Percentiles rank a stretch among this genome's conserved stretches.
Evolutionary conservation across 2,888 invertebrate genomes (phyloP).

Genomic region (Heliconius ethilla): DNA sequence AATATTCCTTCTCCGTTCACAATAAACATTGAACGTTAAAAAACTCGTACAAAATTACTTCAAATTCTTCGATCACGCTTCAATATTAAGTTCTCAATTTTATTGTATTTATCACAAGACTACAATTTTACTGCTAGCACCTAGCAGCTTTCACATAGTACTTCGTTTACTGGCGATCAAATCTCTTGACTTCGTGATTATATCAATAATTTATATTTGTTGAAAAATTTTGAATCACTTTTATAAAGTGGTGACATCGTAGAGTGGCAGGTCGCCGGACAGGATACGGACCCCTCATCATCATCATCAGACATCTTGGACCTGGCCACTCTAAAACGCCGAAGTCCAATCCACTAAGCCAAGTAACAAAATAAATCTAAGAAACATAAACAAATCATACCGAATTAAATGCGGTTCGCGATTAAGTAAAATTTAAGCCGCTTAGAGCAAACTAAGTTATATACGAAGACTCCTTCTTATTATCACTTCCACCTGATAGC

Average conservation of each 20-base stretch:
- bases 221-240: constrained; percentile 51
- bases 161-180: constrained; percentile 61
- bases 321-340: constrained; percentile 34
- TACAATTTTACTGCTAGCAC: constrained; percentile 78
- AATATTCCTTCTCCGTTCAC: constrained; percentile 33
- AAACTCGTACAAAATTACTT: constrained; percentile 73
- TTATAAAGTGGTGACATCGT: constrained; percentile 56
- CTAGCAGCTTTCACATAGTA: constrained; percentile 75
- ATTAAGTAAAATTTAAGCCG: constrained; percentile 72
- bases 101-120: constrained; percentile 80
- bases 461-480: constrained; percentile 29
- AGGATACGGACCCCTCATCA: background rate
- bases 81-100: constrained; percentile 63
- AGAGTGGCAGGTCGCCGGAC: constrained; percentile 39
- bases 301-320: background rate
- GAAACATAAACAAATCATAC: constrained; percentile 66
- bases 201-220: constrained; percentile 54
- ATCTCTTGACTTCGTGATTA: constrained; percentile 62
- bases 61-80: constrained; percentile 26
- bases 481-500: constrained; percentile 41
- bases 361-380: constrained; percentile 64
- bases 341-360: constrained; percentile 41
- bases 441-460: constrained; percentile 63
- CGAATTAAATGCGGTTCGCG: constrained; percentile 64
- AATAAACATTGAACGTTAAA: constrained; percentile 52